Evolutionary conservation across 2,797 vertebrate species (phyloP).

Genomic region (Rallus crepitans): DNA sequence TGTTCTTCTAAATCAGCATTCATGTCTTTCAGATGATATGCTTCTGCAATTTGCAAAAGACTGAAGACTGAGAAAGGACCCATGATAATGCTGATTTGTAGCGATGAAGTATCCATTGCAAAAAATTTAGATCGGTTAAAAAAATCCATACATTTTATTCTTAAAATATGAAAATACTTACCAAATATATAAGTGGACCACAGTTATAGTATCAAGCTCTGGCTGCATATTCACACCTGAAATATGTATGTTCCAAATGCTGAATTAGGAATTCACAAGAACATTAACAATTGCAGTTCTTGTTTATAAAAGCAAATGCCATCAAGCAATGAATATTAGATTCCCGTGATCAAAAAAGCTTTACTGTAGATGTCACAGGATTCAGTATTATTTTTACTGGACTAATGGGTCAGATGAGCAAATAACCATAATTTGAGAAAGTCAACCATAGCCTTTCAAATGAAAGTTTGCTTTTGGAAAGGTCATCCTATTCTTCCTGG

Average conservation of each 20-base stretch:
- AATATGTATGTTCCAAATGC: background rate
- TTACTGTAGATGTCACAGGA: background rate
- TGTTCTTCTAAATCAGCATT: background rate
- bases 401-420: background rate
- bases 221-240: background rate
- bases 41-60: background rate
- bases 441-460: background rate
- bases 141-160: background rate
- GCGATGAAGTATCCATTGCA: background rate
- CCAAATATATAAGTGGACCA: background rate
- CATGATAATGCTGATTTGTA: background rate
- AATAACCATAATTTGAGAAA: background rate
- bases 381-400: background rate
- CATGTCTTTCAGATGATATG: background rate
- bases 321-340: background rate
- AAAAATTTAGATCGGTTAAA: background rate
- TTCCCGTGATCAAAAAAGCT: background rate
- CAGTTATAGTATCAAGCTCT: background rate
- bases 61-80: background rate
- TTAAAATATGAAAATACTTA: conserved; percentile 21
- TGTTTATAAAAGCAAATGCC: background rate
- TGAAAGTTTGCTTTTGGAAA: background rate
- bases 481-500: background rate
- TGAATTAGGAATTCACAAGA: background rate
- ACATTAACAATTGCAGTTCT: background rate